phyloP scores from a whole-genome alignment of 2,113 vertebrate species.

The Scytalopus superciliaris region DNA sequence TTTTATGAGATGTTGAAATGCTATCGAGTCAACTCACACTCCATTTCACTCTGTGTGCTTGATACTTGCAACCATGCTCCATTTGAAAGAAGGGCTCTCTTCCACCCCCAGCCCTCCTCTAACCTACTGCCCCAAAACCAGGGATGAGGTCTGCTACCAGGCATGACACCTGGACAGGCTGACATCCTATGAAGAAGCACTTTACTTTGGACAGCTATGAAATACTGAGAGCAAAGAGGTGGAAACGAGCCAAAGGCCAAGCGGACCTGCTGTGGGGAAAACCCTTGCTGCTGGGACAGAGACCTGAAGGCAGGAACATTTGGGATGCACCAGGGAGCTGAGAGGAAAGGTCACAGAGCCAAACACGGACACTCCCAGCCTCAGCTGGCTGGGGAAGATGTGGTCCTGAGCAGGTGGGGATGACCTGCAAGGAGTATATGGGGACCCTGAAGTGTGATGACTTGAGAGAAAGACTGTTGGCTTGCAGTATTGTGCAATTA shows the following conservation, averaged over 20 bases:
- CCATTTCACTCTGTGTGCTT: fast-evolving
- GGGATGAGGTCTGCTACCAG: background rate
- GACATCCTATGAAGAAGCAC: background rate
- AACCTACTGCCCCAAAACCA: background rate
- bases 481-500: background rate
- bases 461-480: background rate
- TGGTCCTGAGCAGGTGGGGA: background rate
- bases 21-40: background rate
- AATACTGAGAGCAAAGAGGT: background rate
- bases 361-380: background rate
- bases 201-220: background rate
- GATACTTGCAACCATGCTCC: background rate
- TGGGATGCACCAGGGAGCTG: fast-evolving
- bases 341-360: background rate
- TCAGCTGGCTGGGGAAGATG: background rate
- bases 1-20: background rate
- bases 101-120: fast-evolving
- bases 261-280: fast-evolving
- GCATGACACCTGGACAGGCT: background rate
- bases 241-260: background rate
- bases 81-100: background rate
- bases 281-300: background rate
- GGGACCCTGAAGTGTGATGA: background rate
- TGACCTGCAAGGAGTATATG: fast-evolving
- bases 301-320: background rate